These are phyloP conservation scores for Merodon equestris DNA, from an alignment of 2,888 invertebrate species.

Conservation along the genomic window DNA sequence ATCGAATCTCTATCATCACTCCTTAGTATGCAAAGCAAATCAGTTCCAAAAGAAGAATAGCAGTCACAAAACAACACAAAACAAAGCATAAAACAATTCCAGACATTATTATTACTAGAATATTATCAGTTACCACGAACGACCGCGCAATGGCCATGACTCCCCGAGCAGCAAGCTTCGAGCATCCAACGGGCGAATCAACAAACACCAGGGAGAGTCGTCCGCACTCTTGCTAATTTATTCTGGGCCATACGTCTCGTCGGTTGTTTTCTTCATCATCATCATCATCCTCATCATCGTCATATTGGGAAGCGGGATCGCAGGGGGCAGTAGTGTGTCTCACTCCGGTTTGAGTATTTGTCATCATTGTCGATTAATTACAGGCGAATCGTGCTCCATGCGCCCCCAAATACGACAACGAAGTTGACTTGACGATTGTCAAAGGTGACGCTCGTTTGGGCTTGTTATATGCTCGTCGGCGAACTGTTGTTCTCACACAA, in stretches of 20 bases:
- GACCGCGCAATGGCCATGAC: conserved; percentile 63
- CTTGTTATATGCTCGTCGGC: too few relatives aligned
- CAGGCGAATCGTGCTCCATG: neutral
- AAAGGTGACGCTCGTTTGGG: conserved; percentile 48
- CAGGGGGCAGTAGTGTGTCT: neutral
- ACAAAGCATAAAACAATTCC: conserved; percentile 24
- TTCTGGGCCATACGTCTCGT: conserved; percentile 65
- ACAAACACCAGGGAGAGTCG: conserved; percentile 30
- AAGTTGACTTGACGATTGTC: conserved; percentile 22
- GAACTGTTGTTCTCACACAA: conserved; percentile 48
- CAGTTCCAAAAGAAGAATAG: neutral
- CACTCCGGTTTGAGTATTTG: conserved; percentile 4
- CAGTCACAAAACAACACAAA: conserved; percentile 12
- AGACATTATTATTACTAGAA: conserved; percentile 24
- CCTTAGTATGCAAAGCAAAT: neutral
- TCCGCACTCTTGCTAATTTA: conserved; percentile 50
- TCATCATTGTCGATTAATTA: conserved; percentile 17
- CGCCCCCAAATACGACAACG: conserved; percentile 27
- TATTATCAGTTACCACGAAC: conserved; percentile 61
- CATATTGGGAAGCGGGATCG: neutral
- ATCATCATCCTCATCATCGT: conserved; percentile 25
- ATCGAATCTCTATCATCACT: conserved; percentile 3
- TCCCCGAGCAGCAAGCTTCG: conserved; percentile 38
- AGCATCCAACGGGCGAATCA: too few relatives aligned
- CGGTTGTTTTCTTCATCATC: conserved; percentile 29